Percentiles rank a stretch among this genome's conserved stretches.
These are phyloP conservation scores for Masticophis lateralis DNA, from an alignment of 2,797 vertebrate genomes.

Conservation along the genomic window DNA sequence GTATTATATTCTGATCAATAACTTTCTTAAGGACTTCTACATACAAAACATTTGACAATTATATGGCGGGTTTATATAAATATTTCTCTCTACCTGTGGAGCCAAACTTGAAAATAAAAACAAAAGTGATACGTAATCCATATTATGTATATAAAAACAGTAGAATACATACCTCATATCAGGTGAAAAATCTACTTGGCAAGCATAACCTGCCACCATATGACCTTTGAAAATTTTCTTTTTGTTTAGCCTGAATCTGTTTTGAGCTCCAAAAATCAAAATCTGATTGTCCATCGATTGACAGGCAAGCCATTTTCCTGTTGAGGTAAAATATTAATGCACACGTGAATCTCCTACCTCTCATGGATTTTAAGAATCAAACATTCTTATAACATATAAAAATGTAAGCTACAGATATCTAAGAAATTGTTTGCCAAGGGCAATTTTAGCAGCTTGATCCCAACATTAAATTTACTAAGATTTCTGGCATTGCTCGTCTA, in stretches of 20 bases:
- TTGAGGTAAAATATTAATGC: conserved; percentile 38
- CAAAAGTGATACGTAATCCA: background rate
- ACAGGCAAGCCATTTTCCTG: conserved; percentile 97
- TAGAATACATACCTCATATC: conserved; percentile 89
- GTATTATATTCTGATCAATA: background rate
- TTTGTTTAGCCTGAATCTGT: conserved; percentile 98
- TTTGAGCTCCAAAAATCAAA: conserved; percentile 97
- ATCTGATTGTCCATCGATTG: conserved; percentile 99
- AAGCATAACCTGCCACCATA: conserved; percentile 98
- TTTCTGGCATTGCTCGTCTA: background rate
- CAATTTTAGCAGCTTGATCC: background rate
- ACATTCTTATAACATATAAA: background rate
- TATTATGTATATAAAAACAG: background rate
- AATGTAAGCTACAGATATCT: background rate
- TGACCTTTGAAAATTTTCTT: conserved; percentile 99
- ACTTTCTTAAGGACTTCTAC: background rate
- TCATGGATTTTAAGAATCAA: background rate
- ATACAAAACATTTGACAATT: background rate
- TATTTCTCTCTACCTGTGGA: background rate
- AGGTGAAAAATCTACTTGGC: conserved; percentile 98
- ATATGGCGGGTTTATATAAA: rapidly evolving
- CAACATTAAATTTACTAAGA: conserved; percentile 7
- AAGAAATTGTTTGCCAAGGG: background rate
- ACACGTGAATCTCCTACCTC: conserved; percentile 9
- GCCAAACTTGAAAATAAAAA: conserved; percentile 12